Evolutionary conservation across 1,140 invertebrate species (phyloP), one percentile per base, ranked within the genome.

Genomic region (Maniola jurtina): DNA sequence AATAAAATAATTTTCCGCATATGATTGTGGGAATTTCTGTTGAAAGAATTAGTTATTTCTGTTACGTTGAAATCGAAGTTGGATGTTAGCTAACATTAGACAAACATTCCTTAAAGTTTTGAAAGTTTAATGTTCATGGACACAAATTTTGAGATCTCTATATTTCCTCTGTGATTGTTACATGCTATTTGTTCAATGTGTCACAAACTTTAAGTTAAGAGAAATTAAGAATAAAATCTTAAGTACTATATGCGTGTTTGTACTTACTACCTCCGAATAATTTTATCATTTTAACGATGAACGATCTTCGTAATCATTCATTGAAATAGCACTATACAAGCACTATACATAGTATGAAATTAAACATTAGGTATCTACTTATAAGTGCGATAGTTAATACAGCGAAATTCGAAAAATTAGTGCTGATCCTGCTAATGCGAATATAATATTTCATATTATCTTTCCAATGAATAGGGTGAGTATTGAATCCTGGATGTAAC

Each of bases 91-190:
- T 48, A 55, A 52, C 6, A 55, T 55, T 55, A 25, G 48, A 55
- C 6, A 34, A 34, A 55, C 52, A 55, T 55, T 55, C 52, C 52
- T n/a, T 55, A 34, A 34, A 55, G 8, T 55, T 55, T 25, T 14
- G n/a, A 13, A 50, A 50, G 48, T 15, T 50, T 16, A 11, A 50
- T 50, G 4, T 50, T 50, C 48, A 14, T 55, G 15, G 8, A 0
- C 6, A 7, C 52, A 8, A 34, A 35, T 34, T 11, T 55, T 34
- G 11, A 34, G 52, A 55, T 55, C 52, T 68, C 66, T 61, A 10
- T 60, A 60, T 48, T 66, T 68, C 55, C 38, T 68, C 66, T 68
- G 66, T 68, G 61, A 68, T 68, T 61, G 3, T 57, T 40, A 57
- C 40, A 57, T 57, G 1, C 25, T 38, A 57, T 55, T 55, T 55